A percentile compares a stretch with the other conserved stretches of the same genome.
These are phyloP conservation scores for Oryzias dopingdopingensis DNA, from an alignment of 2,797 vertebrate species.

Conservation along the genomic window DNA sequence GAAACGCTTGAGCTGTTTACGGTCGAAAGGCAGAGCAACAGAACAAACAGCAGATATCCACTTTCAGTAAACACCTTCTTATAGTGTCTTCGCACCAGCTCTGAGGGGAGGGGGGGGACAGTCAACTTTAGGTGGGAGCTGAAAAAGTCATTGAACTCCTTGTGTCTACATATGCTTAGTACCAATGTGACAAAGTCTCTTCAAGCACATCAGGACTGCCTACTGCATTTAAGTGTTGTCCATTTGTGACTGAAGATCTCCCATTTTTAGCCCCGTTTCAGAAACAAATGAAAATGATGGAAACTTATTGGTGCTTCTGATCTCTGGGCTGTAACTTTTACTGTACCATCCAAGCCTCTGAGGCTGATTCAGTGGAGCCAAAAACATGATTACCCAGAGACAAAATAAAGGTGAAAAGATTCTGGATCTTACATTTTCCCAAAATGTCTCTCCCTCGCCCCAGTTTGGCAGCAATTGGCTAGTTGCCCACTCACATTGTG, in stretches of 20 bases:
- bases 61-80: conserved; percentile 74
- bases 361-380: conserved; percentile 59
- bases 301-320: conserved; percentile 34
- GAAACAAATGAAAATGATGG: conserved; percentile 3
- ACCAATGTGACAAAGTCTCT: conserved; percentile 64
- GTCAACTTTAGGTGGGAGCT: conserved; percentile 72
- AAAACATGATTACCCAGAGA: conserved; percentile 58
- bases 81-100: conserved; percentile 66
- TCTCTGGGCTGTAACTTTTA: conserved; percentile 30
- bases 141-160: conserved; percentile 75
- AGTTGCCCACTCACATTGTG: conserved; percentile 80
- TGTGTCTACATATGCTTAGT: conserved; percentile 71
- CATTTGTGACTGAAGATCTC: conserved; percentile 15
- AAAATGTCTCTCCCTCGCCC: conserved; percentile 74
- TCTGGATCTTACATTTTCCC: conserved; percentile 60
- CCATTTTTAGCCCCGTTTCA: conserved; percentile 17
- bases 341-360: conserved; percentile 35
- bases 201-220: conserved; percentile 50
- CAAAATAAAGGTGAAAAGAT: conserved; percentile 68
- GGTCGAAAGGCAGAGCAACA: conserved; percentile 74
- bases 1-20: conserved; percentile 75
- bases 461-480: conserved; percentile 80
- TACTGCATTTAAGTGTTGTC: conserved; percentile 38
- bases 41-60: conserved; percentile 76
- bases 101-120: conserved; percentile 65